phyloP scores from a whole-genome alignment of 2,113 vertebrate genomes.

The Barnardius zonarius region DNA sequence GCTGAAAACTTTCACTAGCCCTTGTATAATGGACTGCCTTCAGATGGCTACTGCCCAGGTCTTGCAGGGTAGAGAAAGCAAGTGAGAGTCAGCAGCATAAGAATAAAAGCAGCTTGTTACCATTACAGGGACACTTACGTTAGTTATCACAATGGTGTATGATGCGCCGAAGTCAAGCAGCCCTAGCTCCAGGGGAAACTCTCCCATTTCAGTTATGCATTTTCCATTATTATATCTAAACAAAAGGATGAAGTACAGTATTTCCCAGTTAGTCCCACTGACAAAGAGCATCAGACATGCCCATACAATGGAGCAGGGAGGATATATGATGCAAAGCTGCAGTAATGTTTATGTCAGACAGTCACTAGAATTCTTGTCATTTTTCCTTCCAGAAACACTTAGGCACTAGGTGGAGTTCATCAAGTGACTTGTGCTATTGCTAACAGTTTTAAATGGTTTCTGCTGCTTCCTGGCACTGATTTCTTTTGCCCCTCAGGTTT shows the following conservation, averaged over 20 bases:
- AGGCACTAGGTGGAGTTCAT: neutral
- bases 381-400: neutral
- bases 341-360: neutral
- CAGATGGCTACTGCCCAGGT: neutral
- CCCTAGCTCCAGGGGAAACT: constrained; percentile 78
- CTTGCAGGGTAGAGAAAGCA: neutral
- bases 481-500: fast-evolving
- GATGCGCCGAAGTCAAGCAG: constrained; percentile 87
- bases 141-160: constrained; percentile 82
- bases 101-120: neutral
- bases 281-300: neutral
- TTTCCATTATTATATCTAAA: constrained; percentile 70
- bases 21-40: neutral
- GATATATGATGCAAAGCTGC: neutral
- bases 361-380: neutral
- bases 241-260: constrained; percentile 5
- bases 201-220: constrained; percentile 52
- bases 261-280: constrained; percentile 27
- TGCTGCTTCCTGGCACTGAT: neutral
- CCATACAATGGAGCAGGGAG: neutral
- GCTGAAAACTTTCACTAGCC: neutral
- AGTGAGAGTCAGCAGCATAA: neutral
- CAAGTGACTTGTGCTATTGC: neutral
- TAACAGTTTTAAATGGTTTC: neutral
- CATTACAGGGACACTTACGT: constrained; percentile 71